Base-by-base conservation (phyloP, 2,888 invertebrate genomes). In the Drosophila falleni region DNA sequence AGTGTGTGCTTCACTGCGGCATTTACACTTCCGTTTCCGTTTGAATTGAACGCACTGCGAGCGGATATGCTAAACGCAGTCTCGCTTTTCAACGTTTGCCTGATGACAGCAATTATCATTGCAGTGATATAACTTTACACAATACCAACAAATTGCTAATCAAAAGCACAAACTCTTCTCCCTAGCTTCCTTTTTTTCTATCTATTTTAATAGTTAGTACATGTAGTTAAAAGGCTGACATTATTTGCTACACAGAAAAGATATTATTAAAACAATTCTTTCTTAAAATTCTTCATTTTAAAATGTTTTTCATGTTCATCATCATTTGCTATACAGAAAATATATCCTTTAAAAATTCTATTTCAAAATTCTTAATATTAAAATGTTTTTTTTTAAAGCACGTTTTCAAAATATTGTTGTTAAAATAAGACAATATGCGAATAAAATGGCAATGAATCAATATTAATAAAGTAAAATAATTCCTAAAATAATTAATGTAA, bases 11-110 rank as follows among this genome's bases (percentile, higher is more conserved):
- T 64, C 49, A 59, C 58, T 81, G 83, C 88, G 87, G 87, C 83
- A 86, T 82, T 75, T 78, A 86, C 89, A 82, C 89, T 86, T 89
- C 86, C 86, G 86, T 89, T 86, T 86, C 89, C 86, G 89, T 71
- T 81, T 68, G 63, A 56, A 73, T 72, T 70, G 76, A 56, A 41
- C 54, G 54, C 59, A 23, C 69, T 65, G 37, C 44, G 16, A 67
- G 50, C 87, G 87, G 86, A 85, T 86, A 78, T 78, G 70, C 89
- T 89, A 80, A 89, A 89, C 74, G 80, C 88, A 67, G 83, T 56
- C 58, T 78, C 83, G 71, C 82, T 89, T 88, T 88, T 86, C 67
- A 70, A 77, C 86, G 83, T 80, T 80, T 64, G 76, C 79, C 67
- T 82, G 80, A 86, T 80, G 85, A 79, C 87, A 88, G 87, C 89